Evolutionary conservation across 2,888 invertebrate genomes (phyloP).

Genomic region (Stegana nigrithorax): DNA sequence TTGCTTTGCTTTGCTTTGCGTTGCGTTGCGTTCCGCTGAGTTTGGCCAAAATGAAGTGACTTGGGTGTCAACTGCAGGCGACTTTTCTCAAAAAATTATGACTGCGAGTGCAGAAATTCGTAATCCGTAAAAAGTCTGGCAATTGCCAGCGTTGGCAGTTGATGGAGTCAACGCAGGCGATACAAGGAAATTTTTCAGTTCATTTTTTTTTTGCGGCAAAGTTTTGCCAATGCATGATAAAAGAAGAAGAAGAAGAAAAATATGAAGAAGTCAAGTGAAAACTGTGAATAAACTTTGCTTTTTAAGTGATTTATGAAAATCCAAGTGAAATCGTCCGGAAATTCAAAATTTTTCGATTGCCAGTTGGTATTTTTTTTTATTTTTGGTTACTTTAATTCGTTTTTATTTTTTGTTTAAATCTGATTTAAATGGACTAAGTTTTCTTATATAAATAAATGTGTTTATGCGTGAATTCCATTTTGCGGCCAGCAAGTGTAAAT

Average conservation of each 20-base stretch:
- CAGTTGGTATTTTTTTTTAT: too few species aligned
- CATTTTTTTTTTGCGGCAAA: not conserved
- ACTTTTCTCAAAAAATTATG: not conserved
- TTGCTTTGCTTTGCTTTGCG: too few species aligned
- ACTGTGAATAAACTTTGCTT: not conserved
- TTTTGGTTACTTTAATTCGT: not conserved
- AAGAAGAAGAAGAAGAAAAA: not conserved
- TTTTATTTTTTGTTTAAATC: too few species aligned
- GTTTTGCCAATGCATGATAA: constrained; percentile 7
- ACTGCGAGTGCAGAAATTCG: not conserved
- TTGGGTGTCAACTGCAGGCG: constrained; percentile 6
- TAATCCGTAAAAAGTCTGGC: not conserved
- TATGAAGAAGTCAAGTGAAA: not conserved
- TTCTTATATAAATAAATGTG: too few species aligned
- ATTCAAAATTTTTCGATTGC: not conserved
- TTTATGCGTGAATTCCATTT: too few species aligned
- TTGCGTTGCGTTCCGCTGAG: not conserved
- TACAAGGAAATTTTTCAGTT: not conserved
- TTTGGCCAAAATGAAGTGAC: not conserved
- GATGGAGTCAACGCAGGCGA: not conserved
- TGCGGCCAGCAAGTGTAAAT: too few species aligned
- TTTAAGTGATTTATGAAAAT: too few species aligned
- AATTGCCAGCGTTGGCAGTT: too few species aligned
- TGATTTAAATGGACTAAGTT: too few species aligned
- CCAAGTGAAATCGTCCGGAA: constrained; percentile 11